Evolutionary conservation across 2,888 invertebrate species (phyloP), one percentile per base, ranked within the genome.

Genomic region (Drosophila trichaetosa): DNA sequence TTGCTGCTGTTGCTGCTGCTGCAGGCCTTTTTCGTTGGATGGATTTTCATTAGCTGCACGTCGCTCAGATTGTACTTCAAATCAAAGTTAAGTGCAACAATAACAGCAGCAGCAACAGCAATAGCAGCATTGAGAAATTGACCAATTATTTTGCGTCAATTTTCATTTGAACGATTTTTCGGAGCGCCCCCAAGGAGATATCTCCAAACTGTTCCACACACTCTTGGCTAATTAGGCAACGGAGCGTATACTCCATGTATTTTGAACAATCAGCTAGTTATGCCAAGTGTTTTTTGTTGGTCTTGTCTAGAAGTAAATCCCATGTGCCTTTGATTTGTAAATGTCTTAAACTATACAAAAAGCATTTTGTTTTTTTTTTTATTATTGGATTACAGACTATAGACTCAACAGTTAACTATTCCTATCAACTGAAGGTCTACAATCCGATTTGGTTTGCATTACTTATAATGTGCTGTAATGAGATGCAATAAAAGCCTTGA

Each of bases 31-130:
- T 64, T 58, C 7, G 10, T 65, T 61, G 56, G 64, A 48, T 80
- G 56, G 65, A 56, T 70, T 74, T 73, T 72, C 76, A 78, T 78
- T 74, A 79, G 69, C 73, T 66, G 67, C 66, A 63, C 58, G 72
- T 74, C 72, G 72, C 56, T 75, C 74, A 74, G 76, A 76, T 76
- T 73, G 88, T 85, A 83, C 80, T 89, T 83, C 65, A 73, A 83
- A 66, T 84, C 89, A 89, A 90, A 88, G 88, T 90, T 87, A 88
- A 88, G 88, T 90, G 88, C 88, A 82, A 40, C 53, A 81, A 40
- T 52, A 64, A 36, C 36, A 68, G 56, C 52, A 70, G 57, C 66
- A 69, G 29, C 54, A 66, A 42, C 51, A 53, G 16, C 56, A 69
- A n/a, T 48, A 58, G 16, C 52, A 62, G 71, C 73, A 71, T 74